Conservation (phyloP, 2,113 vertebrate genomes). For the Tympanuchus pallidicinctus region DNA sequence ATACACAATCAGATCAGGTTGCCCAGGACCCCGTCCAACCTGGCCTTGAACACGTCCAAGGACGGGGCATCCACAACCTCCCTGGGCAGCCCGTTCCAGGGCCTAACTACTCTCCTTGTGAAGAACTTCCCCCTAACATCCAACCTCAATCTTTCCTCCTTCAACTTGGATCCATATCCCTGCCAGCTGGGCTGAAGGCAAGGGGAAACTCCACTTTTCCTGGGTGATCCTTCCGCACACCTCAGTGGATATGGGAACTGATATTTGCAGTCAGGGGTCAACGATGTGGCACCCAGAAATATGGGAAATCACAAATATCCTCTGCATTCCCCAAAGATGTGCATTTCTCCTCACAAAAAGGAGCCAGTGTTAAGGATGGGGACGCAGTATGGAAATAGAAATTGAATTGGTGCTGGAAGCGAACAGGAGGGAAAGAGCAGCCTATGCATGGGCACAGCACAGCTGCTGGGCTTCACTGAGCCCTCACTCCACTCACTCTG, state of each 20-base stretch:
- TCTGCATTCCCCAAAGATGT: not conserved
- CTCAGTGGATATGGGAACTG: not conserved
- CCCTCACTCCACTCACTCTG: not conserved
- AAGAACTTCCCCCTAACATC: too few species aligned
- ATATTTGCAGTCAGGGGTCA: not conserved
- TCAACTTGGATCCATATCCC: too few species aligned
- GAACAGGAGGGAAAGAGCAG: not conserved
- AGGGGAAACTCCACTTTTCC: not conserved
- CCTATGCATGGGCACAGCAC: not conserved
- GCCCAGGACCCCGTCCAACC: too few species aligned
- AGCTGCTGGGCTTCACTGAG: not conserved
- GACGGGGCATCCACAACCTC: too few species aligned
- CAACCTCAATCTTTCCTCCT: too few species aligned
- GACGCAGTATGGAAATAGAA: not conserved
- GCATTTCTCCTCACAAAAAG: not conserved
- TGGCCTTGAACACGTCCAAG: too few species aligned
- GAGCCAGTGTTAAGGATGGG: not conserved
- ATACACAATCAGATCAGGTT: too few species aligned
- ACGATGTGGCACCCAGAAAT: not conserved
- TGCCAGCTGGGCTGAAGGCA: accelerated
- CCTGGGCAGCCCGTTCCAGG: too few species aligned
- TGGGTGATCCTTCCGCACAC: not conserved
- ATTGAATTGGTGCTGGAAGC: not conserved
- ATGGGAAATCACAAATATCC: not conserved
- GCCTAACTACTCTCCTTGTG: too few species aligned